Conservation (phyloP, 2,888 invertebrate species). For the Rhaphigaster nebulosa region DNA sequence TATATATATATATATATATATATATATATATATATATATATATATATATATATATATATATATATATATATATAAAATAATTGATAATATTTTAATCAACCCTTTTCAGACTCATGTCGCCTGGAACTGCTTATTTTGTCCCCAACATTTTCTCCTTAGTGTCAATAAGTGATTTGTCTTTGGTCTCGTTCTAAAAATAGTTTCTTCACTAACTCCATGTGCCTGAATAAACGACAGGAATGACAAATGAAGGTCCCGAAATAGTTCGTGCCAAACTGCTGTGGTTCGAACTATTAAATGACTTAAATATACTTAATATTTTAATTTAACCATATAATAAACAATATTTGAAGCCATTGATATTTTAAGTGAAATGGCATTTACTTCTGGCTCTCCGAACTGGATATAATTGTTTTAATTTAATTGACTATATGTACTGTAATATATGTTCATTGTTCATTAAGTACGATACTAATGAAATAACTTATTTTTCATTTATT, state of each 20-base stretch:
- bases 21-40: too few species aligned
- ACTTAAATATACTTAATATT: background rate
- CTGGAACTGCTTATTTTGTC: background rate
- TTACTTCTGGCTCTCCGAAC: too few species aligned
- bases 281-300: background rate
- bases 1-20: too few species aligned
- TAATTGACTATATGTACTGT: too few species aligned
- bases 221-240: constrained; percentile 24
- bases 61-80: too few species aligned
- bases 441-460: too few species aligned
- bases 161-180: constrained; percentile 3
- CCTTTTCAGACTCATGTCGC: too few species aligned
- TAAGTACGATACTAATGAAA: too few species aligned
- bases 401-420: too few species aligned
- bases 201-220: constrained; percentile 22
- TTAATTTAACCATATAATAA: background rate
- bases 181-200: constrained; percentile 8
- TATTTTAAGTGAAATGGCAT: too few species aligned
- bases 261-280: background rate
- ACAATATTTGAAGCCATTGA: background rate
- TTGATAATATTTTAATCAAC: background rate
- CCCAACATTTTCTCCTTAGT: background rate
- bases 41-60: too few species aligned
- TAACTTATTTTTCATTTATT: too few species aligned
- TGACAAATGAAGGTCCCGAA: constrained; percentile 13